Evolutionary conservation across 2,888 invertebrate genomes (phyloP).

Genomic region (Sesia bembeciformis): DNA sequence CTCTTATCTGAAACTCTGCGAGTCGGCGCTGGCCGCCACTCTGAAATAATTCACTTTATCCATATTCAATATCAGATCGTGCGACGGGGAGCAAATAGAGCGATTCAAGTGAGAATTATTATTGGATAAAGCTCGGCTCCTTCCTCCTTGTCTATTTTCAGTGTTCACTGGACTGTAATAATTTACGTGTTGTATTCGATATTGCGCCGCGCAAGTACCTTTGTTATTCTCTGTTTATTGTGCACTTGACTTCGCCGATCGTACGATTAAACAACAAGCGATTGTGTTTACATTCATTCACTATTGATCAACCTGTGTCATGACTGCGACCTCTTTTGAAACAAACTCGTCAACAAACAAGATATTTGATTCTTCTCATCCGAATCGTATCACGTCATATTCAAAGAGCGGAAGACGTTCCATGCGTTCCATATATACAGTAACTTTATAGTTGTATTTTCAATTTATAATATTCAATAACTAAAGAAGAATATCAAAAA

Average conservation of each 20-base stretch:
- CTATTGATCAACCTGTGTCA: not conserved
- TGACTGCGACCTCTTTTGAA: too few relatives aligned
- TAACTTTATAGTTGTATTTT: too few relatives aligned
- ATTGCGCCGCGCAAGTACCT: constrained; percentile 32
- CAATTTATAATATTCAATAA: too few relatives aligned
- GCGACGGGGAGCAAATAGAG: constrained; percentile 67
- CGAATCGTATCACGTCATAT: too few relatives aligned
- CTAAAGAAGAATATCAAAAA: too few relatives aligned
- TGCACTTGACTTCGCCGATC: constrained; percentile 3
- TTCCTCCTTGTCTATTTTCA: constrained; percentile 60
- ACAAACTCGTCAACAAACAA: too few relatives aligned
- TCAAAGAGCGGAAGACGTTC: too few relatives aligned
- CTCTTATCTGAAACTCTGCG: constrained; percentile 57
- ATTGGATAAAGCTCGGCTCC: constrained; percentile 64
- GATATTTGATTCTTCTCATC: too few relatives aligned
- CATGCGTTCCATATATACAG: too few relatives aligned
- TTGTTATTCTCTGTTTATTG: constrained; percentile 24
- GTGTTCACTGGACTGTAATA: constrained; percentile 49
- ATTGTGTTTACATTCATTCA: constrained; percentile 1
- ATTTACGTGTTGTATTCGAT: constrained; percentile 57
- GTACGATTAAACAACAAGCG: not conserved
- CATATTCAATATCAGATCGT: constrained; percentile 72
- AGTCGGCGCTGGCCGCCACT: constrained; percentile 56
- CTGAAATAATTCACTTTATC: constrained; percentile 69
- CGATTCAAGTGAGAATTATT: constrained; percentile 70